Conservation (phyloP, 2,888 invertebrate genomes). For the Noctua janthe region DNA sequence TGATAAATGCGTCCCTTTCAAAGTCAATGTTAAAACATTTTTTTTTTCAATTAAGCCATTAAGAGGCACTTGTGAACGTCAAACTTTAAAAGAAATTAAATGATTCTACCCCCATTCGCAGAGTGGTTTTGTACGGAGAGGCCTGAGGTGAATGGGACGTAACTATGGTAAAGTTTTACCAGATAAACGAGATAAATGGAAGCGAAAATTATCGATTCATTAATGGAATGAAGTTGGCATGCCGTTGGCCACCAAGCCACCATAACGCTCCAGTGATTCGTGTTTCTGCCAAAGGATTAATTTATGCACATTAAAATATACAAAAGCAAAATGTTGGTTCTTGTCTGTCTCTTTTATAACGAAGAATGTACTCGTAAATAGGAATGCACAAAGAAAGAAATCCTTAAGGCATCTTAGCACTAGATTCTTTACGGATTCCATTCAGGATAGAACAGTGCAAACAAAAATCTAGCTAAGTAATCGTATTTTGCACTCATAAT, state of each 20-base stretch:
- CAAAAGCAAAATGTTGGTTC: too few relatives aligned
- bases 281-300: not conserved
- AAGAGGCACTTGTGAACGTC: not conserved
- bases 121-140: not conserved
- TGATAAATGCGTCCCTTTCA: not conserved
- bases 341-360: too few relatives aligned
- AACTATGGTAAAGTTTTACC: not conserved
- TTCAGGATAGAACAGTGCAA: too few relatives aligned
- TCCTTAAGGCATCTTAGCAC: too few relatives aligned
- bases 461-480: too few relatives aligned
- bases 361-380: too few relatives aligned
- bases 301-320: not conserved
- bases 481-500: too few relatives aligned
- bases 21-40: not conserved
- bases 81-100: not conserved
- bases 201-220: not conserved
- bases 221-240: not conserved
- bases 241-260: not conserved
- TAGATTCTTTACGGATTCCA: too few relatives aligned
- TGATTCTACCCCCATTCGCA: not conserved
- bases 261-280: not conserved
- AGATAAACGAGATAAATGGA: not conserved
- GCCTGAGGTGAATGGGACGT: not conserved
- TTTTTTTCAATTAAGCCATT: not conserved
- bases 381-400: too few relatives aligned